Conservation (phyloP, 2,113 vertebrate species). For the Morone chrysops region DNA sequence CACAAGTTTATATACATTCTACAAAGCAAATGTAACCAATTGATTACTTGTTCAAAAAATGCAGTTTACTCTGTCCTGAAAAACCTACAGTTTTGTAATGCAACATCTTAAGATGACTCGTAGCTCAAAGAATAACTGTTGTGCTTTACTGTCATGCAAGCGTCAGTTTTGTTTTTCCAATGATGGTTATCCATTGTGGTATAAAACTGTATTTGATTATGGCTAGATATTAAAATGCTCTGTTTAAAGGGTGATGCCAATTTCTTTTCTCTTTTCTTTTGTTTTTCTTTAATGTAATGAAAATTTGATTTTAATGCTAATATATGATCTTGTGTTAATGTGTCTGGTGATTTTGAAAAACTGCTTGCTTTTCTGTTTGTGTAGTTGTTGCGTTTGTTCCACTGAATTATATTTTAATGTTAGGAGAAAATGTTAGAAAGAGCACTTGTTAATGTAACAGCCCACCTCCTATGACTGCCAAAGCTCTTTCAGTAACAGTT, state of each 20-base stretch:
- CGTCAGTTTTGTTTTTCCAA: conserved; percentile 28
- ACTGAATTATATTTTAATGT: conserved; percentile 12
- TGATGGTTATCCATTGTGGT: conserved; percentile 39
- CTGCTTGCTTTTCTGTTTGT: conserved; percentile 16
- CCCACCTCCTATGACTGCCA: conserved; percentile 2
- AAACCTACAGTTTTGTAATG: conserved; percentile 19
- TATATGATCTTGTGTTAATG: conserved; percentile 25
- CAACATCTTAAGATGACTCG: neutral
- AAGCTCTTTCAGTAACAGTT: conserved; percentile 26
- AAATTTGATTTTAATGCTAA: conserved; percentile 33
- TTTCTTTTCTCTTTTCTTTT: conserved; percentile 17
- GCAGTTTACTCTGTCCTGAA: neutral
- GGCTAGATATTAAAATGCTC: conserved; percentile 65
- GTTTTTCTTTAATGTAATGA: conserved; percentile 36
- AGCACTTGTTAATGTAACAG: neutral
- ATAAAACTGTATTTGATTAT: conserved; percentile 56
- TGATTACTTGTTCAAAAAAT: neutral
- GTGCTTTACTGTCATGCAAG: conserved; percentile 21
- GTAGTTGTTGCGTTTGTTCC: conserved; percentile 32
- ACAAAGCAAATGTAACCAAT: neutral
- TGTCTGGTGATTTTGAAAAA: conserved; percentile 33
- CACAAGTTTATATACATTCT: neutral
- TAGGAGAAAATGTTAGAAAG: neutral
- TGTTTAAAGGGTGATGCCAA: conserved; percentile 78
- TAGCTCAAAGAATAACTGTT: neutral